Evolutionary conservation across 2,888 invertebrate species (phyloP).

Genomic region (Phymatocera aterrima): DNA sequence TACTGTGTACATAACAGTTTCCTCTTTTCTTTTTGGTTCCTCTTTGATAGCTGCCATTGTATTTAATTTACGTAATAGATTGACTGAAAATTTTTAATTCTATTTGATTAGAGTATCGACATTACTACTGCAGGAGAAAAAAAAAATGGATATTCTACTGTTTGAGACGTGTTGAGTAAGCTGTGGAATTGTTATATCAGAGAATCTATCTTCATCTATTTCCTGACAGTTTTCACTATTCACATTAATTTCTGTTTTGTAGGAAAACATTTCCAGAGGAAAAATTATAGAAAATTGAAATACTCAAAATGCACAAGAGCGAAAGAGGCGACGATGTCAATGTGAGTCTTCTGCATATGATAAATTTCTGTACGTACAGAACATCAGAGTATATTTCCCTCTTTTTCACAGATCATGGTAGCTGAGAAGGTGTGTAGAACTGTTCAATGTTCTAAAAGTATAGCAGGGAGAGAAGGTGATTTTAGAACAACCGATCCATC

Average conservation of each 20-base stretch:
- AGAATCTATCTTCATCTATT: constrained; percentile 14
- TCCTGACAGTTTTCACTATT: not conserved
- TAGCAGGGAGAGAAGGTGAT: not conserved
- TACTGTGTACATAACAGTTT: constrained; percentile 49
- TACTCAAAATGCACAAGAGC: not conserved
- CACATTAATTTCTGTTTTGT: not conserved
- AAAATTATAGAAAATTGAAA: not conserved
- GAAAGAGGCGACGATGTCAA: constrained; percentile 18
- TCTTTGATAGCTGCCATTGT: constrained; percentile 15
- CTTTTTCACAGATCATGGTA: constrained; percentile 3
- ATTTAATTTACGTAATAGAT: not conserved
- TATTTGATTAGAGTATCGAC: not conserved
- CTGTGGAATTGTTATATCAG: not conserved
- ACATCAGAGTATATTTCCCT: not conserved
- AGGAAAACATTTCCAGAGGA: not conserved
- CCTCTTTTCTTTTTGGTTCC: constrained; percentile 13
- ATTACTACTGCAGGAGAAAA: not conserved
- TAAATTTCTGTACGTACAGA: not conserved
- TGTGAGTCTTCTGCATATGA: not conserved
- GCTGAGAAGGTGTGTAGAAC: not conserved
- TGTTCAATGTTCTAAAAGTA: not conserved
- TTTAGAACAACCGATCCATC: not conserved
- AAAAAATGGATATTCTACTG: not conserved
- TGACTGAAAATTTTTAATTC: constrained; percentile 29
- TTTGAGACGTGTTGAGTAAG: not conserved